Percentiles rank a stretch among this genome's conserved stretches.
Evolutionary conservation across 2,888 invertebrate species (phyloP).

Genomic region (Heliconius charithonia): DNA sequence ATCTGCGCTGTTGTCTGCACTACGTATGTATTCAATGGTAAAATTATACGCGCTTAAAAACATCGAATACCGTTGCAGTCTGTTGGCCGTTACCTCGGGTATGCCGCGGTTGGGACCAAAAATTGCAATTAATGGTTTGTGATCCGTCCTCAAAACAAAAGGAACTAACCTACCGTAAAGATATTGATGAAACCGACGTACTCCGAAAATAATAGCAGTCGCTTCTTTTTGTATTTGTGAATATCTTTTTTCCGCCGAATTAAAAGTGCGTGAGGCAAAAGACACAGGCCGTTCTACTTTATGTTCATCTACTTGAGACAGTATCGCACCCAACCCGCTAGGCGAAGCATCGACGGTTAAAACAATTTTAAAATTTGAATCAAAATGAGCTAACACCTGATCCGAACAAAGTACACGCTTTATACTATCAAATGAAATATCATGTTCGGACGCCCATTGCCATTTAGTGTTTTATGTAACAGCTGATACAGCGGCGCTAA

Average conservation of each 20-base stretch:
- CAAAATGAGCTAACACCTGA: conserved; percentile 43
- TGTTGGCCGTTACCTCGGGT: neutral
- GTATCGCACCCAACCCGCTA: conserved; percentile 17
- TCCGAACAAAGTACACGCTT: conserved; percentile 38
- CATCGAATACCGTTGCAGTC: neutral
- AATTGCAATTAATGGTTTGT: neutral
- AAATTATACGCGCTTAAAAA: neutral
- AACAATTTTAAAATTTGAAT: conserved; percentile 23
- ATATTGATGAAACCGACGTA: conserved; percentile 38
- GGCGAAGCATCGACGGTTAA: no score
- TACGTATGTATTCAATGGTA: neutral
- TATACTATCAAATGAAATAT: neutral
- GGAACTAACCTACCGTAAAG: conserved; percentile 49
- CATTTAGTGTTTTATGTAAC: no score
- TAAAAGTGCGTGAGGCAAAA: conserved; percentile 46
- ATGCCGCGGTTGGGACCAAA: no score
- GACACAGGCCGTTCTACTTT: conserved; percentile 41
- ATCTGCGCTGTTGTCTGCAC: no score
- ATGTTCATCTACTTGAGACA: conserved; percentile 45
- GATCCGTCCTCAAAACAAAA: conserved; percentile 40
- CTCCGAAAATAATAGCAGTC: conserved; percentile 37
- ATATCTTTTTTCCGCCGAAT: conserved; percentile 36
- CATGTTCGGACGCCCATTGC: no score
- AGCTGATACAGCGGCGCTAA: conserved; percentile 38
- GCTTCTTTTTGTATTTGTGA: conserved; percentile 48